These are phyloP conservation scores for Alectura lathami DNA, from an alignment of 2,113 vertebrate species.

Conservation along the genomic window DNA sequence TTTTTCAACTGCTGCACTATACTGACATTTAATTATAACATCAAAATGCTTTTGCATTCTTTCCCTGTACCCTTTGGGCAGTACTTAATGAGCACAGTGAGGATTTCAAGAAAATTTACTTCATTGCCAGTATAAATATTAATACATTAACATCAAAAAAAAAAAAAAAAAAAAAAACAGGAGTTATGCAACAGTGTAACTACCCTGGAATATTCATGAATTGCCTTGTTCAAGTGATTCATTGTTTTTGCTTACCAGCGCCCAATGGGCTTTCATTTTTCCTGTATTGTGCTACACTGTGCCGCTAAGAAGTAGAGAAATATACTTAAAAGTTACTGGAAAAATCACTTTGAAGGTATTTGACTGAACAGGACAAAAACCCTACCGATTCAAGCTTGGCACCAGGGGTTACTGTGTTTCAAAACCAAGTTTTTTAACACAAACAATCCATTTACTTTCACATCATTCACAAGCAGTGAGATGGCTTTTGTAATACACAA, in stretches of 20 bases:
- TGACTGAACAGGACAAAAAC: not conserved
- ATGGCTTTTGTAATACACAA: not conserved
- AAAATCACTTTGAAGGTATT: not conserved
- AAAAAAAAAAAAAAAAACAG: too few species aligned
- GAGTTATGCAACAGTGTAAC: not conserved
- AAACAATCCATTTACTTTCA: not conserved
- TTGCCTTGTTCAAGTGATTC: not conserved
- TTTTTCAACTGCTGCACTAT: not conserved
- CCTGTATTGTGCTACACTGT: not conserved
- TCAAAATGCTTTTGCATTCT: not conserved
- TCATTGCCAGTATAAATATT: not conserved
- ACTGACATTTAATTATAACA: not conserved
- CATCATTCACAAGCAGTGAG: not conserved
- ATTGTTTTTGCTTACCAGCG: not conserved
- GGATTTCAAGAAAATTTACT: not conserved
- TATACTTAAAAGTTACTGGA: not conserved
- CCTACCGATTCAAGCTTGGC: not conserved
- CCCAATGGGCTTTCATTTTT: fast-evolving
- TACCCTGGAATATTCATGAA: not conserved
- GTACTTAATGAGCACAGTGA: not conserved
- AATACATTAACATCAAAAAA: not conserved
- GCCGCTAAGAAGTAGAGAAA: not conserved
- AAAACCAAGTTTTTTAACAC: not conserved
- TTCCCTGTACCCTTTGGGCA: not conserved
- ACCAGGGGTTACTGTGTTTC: not conserved